Percentiles rank a stretch among this genome's conserved stretches.
Conservation (phyloP, 2,888 invertebrate species). For the Brassicogethes aeneus region DNA sequence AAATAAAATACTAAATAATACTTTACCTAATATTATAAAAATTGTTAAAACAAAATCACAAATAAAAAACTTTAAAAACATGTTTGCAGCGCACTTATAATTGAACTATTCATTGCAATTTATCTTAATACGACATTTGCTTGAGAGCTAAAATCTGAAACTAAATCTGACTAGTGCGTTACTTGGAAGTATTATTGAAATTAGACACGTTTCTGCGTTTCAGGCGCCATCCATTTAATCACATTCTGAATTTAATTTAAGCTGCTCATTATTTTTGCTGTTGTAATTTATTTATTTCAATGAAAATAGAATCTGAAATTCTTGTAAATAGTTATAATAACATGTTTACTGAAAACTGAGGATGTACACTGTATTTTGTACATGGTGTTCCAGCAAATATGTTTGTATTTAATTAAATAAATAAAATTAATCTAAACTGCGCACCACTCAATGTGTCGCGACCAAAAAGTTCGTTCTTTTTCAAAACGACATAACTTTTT, state of each 20-base stretch:
- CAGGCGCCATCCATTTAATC: background rate
- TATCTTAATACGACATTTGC: background rate
- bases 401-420: no score
- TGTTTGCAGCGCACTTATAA: background rate
- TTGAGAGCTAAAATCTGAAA: background rate
- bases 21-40: background rate
- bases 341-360: no score
- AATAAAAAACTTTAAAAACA: background rate
- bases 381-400: no score
- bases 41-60: background rate
- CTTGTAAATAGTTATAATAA: no score
- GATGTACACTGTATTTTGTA: no score
- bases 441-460: no score
- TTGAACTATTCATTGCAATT: background rate
- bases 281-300: no score
- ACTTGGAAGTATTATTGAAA: background rate
- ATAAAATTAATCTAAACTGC: no score
- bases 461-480: no score
- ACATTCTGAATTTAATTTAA: background rate
- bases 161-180: background rate
- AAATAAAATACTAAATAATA: background rate
- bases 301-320: no score
- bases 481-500: no score
- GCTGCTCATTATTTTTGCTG: no score
- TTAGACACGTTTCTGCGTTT: background rate